Conservation (phyloP, 1,140 invertebrate species). For the Papilio xuthus region DNA sequence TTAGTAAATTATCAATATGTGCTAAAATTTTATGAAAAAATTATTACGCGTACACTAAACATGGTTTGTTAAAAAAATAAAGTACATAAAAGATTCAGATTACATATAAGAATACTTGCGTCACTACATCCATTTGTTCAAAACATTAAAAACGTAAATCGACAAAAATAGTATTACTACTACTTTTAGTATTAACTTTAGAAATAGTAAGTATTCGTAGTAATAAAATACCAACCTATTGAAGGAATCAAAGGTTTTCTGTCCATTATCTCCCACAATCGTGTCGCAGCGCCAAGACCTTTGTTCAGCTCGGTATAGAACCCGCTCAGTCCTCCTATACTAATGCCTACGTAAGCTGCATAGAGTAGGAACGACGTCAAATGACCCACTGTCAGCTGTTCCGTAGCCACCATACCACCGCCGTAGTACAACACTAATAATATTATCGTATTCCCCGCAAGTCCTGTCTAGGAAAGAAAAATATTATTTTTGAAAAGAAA, state of each 20-base stretch:
- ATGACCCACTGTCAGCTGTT: slow-evolving; percentile 92
- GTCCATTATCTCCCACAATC: slow-evolving; percentile 95
- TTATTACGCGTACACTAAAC: too few relatives aligned
- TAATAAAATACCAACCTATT: slow-evolving; percentile 74
- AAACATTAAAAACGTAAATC: not conserved
- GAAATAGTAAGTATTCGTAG: not conserved
- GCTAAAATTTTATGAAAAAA: too few relatives aligned
- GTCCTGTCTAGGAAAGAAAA: slow-evolving; percentile 87
- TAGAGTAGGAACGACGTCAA: slow-evolving; percentile 96
- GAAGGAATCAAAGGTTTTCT: slow-evolving; percentile 88
- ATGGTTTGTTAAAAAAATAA: too few relatives aligned
- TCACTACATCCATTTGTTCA: not conserved
- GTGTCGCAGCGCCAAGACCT: slow-evolving; percentile 93
- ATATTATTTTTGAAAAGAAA: not conserved
- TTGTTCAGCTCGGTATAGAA: slow-evolving; percentile 97
- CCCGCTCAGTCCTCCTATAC: slow-evolving; percentile 91
- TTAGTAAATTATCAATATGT: too few relatives aligned
- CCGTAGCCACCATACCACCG: slow-evolving; percentile 91
- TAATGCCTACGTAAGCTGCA: slow-evolving; percentile 95
- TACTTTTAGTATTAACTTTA: too few relatives aligned
- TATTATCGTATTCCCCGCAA: slow-evolving; percentile 96
- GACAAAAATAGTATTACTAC: not conserved
- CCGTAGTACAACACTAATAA: slow-evolving; percentile 97
- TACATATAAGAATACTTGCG: slow-evolving; percentile 38
- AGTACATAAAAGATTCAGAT: too few relatives aligned